Evolutionary conservation across 1,140 invertebrate genomes (phyloP), one percentile per base, ranked within the genome.

Genomic region (Gerris buenoi): DNA sequence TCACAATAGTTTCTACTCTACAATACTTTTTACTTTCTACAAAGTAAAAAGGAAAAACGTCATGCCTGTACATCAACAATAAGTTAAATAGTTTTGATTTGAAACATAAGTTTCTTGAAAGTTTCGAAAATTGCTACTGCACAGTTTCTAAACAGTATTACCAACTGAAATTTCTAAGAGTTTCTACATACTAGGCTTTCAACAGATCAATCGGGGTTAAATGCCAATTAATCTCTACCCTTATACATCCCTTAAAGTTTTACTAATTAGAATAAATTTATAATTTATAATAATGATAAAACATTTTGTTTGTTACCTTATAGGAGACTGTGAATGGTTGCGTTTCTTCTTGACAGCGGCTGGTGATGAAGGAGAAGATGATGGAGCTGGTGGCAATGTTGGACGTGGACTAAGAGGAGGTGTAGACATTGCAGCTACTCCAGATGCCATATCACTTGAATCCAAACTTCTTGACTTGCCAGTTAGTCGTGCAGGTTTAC

Each of bases 401-500:
- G 58, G 58, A 3, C 58, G 58, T 22, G 67, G 69, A 63, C 46
- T 60, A 25, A 62, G 64, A 14, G 56, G 67, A 60, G 68, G 68
- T 68, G 65, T 72, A 61, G 63, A 67, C 28, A 71, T 63, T 72
- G 68, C 69, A 14, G 71, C 68, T 13, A 69, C 61, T 14, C 71
- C 71, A 26, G 67, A 64, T 2, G 68, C 58, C 67, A 72, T 70
- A 71, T 91, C 89, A 70, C 87, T 88, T 0, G 88, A 91, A 75
- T 93, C 90, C 14, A 92, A 77, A 73, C 88, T 90, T 70, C 85
- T 86, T 0, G 88, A 91, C 74, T 92, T 92, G 0, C 89, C 89
- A 65, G 85, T 85, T 5, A 91, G 75, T 69, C 84, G 83, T 0
- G 85, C 80, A 25, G 81, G 80, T 46, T 78, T 77, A 0, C 75